Conservation (phyloP, 2,797 vertebrate genomes). For the Alca torda region DNA sequence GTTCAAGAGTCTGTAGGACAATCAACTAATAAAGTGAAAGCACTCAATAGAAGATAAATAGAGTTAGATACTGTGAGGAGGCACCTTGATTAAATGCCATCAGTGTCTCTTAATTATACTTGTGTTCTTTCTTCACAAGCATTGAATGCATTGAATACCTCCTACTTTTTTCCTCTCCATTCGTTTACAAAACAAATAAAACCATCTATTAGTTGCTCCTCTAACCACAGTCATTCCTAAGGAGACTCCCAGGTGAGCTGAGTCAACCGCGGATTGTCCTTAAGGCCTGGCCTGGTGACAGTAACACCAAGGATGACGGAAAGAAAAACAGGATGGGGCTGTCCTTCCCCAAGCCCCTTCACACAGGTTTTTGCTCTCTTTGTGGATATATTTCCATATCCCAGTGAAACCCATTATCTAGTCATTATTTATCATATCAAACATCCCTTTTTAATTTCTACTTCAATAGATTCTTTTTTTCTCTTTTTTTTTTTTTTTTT, state of each 20-base stretch:
- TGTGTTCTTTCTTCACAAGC: background rate
- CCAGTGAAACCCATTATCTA: constrained; percentile 82
- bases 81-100: background rate
- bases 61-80: background rate
- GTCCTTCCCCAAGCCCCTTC: background rate
- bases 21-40: background rate
- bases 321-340: background rate
- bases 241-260: background rate
- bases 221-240: background rate
- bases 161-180: background rate
- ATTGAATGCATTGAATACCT: background rate
- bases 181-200: background rate
- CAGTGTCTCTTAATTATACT: background rate
- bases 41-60: background rate
- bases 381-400: constrained; percentile 78
- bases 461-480: constrained; percentile 72
- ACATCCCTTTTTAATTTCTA: constrained; percentile 77
- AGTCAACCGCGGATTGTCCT: background rate
- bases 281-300: background rate
- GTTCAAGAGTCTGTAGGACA: background rate
- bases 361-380: constrained; percentile 48
- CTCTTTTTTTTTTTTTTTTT: constrained; percentile 23
- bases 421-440: constrained; percentile 82
- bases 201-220: background rate
- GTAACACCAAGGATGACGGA: background rate